A percentile compares a stretch with the other conserved stretches of the same genome.
Conservation (phyloP, 2,888 invertebrate species). For the Nesidiocoris tenuis region DNA sequence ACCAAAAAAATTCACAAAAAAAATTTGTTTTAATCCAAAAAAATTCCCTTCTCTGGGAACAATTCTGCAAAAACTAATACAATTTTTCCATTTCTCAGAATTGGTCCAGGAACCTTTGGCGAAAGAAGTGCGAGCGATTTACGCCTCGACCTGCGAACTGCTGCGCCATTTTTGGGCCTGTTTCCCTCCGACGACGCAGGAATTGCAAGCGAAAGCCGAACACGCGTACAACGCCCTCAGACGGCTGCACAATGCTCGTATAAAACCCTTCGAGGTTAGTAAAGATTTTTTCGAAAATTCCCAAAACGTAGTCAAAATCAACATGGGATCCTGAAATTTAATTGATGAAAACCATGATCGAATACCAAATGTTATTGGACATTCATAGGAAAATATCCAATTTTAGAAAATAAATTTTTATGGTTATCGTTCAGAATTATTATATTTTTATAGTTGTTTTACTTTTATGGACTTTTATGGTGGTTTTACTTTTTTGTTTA, state of each 20-base stretch:
- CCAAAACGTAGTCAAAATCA: too few species aligned
- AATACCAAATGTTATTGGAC: too few species aligned
- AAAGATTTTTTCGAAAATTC: too few species aligned
- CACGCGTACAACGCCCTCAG: slow-evolving; percentile 87
- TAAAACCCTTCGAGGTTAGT: slow-evolving; percentile 78
- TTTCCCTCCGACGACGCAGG: slow-evolving; percentile 76
- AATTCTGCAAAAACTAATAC: too few species aligned
- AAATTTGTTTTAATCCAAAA: too few species aligned
- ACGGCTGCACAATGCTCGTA: slow-evolving; percentile 80
- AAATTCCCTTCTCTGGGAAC: too few species aligned
- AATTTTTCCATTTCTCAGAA: slow-evolving; percentile 60
- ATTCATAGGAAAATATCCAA: too few species aligned
- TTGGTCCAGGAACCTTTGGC: slow-evolving; percentile 80
- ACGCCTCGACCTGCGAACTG: slow-evolving; percentile 83
- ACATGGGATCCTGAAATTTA: too few species aligned
- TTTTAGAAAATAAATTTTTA: not conserved
- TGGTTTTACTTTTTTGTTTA: too few species aligned
- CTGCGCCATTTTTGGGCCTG: slow-evolving; percentile 93
- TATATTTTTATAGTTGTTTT: not conserved
- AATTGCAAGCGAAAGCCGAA: slow-evolving; percentile 75
- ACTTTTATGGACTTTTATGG: too few species aligned
- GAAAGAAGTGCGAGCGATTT: slow-evolving; percentile 79
- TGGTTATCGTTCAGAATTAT: not conserved
- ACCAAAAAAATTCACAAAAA: too few species aligned
- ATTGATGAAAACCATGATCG: too few species aligned